These are phyloP conservation scores for Clostera curtula DNA, from an alignment of 2,888 invertebrate genomes.

Conservation along the genomic window DNA sequence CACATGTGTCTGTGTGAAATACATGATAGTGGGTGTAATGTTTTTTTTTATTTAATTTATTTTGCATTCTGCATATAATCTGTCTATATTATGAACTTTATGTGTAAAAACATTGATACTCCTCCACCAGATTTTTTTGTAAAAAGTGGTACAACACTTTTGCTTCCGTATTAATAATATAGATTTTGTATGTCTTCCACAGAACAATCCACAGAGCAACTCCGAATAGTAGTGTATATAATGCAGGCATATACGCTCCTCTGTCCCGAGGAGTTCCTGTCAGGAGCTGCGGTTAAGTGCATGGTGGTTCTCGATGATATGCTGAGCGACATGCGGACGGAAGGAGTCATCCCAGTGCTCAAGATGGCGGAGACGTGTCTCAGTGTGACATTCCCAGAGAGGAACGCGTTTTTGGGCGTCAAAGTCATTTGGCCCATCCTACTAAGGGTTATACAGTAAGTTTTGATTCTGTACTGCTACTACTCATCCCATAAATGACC, in stretches of 20 bases:
- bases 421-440: conserved; percentile 67
- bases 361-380: conserved; percentile 80
- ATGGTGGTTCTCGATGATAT: conserved; percentile 81
- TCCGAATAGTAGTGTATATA: conserved; percentile 85
- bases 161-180: too few relatives aligned
- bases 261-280: conserved; percentile 84
- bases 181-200: too few relatives aligned
- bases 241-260: conserved; percentile 88
- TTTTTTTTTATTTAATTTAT: too few relatives aligned
- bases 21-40: too few relatives aligned
- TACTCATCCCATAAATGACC: too few relatives aligned
- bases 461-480: conserved; percentile 10
- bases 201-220: conserved; percentile 89
- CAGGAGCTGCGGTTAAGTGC: conserved; percentile 81
- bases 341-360: conserved; percentile 78
- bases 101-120: too few relatives aligned
- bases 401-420: conserved; percentile 80
- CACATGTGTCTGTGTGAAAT: too few relatives aligned
- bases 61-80: too few relatives aligned
- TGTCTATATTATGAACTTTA: too few relatives aligned
- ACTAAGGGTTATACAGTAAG: conserved; percentile 58
- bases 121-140: too few relatives aligned
- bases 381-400: conserved; percentile 81
- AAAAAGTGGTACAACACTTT: conserved; percentile 1
- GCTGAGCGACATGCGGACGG: conserved; percentile 82